Percentiles rank a stretch among this genome's conserved stretches.
phyloP scores from a whole-genome alignment of 2,797 vertebrate species.

The Salmo trutta region DNA sequence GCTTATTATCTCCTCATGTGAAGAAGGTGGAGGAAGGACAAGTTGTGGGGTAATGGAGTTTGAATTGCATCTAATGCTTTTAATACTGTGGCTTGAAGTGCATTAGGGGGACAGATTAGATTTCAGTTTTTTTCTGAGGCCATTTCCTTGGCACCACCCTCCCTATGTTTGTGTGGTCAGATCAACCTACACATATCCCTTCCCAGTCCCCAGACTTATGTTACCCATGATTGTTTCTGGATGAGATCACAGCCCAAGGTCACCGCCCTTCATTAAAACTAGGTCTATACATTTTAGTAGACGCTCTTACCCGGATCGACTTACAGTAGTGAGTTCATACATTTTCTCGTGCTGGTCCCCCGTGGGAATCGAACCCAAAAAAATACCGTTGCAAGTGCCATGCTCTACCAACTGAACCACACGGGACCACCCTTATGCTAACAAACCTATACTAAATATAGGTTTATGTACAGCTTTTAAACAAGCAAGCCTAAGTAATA shows the following conservation, averaged over 20 bases:
- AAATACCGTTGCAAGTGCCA: too few relatives aligned
- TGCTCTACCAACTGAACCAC: too few relatives aligned
- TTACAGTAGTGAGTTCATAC: too few relatives aligned
- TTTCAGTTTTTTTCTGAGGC: slow-evolving; percentile 8
- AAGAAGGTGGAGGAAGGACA: slow-evolving; percentile 12
- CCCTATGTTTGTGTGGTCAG: background rate
- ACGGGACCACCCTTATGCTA: too few relatives aligned
- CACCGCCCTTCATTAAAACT: background rate
- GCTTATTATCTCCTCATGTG: slow-evolving; percentile 7
- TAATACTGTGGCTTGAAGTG: slow-evolving; percentile 33
- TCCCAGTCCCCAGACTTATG: slow-evolving; percentile 1
- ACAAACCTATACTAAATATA: too few relatives aligned
- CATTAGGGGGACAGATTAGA: slow-evolving; percentile 36
- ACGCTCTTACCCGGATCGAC: too few relatives aligned
- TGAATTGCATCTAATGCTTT: slow-evolving; percentile 27
- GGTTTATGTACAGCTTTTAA: too few relatives aligned
- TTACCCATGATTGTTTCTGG: slow-evolving; percentile 16
- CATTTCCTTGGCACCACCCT: slow-evolving; percentile 7
- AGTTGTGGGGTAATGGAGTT: slow-evolving; percentile 27
- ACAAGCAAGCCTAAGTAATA: background rate
- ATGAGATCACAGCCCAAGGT: slow-evolving; percentile 11
- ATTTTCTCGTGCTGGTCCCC: too few relatives aligned
- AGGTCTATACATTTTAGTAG: too few relatives aligned
- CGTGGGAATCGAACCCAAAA: too few relatives aligned
- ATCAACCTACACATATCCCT: slow-evolving; percentile 2